Percentiles rank a stretch among this genome's conserved stretches.
Conservation (phyloP, 1,140 invertebrate genomes). For the Neoseiulus cucumeris region DNA sequence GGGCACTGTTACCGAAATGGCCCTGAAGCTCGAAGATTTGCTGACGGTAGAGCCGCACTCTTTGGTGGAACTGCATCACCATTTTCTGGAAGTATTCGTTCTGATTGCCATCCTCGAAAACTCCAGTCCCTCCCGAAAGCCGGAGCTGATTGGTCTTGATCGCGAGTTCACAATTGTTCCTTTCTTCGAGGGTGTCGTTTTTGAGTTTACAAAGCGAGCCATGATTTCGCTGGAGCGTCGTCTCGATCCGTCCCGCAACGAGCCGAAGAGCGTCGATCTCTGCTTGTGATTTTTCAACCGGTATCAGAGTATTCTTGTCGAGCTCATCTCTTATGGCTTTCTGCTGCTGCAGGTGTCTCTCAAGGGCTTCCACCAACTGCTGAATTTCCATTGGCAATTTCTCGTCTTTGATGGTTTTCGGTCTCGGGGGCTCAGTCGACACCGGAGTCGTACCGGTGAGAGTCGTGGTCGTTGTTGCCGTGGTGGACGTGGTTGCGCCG, state of each 20-base stretch:
- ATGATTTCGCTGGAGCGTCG: neutral
- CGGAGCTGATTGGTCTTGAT: neutral
- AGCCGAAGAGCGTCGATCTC: neutral
- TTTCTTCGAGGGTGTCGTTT: neutral
- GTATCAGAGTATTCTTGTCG: neutral
- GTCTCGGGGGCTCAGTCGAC: neutral
- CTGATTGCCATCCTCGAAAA: neutral
- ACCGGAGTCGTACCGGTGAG: neutral
- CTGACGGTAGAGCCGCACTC: neutral
- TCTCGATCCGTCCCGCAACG: neutral
- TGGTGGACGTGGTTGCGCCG: neutral
- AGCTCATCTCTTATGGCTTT: neutral
- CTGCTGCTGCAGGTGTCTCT: neutral
- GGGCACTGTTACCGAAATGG: neutral
- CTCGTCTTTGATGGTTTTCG: neutral
- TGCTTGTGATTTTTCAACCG: neutral
- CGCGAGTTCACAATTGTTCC: neutral
- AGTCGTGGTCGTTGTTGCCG: neutral
- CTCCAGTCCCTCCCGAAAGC: neutral
- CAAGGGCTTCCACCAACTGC: neutral
- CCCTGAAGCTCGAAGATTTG: slow-evolving; percentile 3
- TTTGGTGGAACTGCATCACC: neutral
- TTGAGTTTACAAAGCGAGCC: neutral
- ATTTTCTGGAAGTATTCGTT: slow-evolving; percentile 3
- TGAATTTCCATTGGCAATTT: neutral